phyloP scores from a whole-genome alignment of 1,140 invertebrate species.

The Belonocnema kinseyi region DNA sequence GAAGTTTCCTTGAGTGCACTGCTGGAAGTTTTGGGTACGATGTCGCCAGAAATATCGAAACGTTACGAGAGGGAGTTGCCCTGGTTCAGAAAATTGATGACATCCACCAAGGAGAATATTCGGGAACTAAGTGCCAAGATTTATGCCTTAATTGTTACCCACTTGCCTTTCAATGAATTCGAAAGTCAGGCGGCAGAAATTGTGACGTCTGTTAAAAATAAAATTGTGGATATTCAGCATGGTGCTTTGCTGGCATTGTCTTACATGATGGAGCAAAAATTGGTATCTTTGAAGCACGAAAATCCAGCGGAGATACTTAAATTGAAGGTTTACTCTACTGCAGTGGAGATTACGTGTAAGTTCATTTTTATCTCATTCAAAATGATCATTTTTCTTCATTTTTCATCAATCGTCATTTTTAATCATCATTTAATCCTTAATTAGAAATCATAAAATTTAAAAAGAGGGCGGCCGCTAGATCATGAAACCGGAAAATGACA shows the following conservation, averaged over 20 bases:
- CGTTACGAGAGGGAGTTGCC: constrained; percentile 78
- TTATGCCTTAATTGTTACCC: constrained; percentile 81
- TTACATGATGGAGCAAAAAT: constrained; percentile 81
- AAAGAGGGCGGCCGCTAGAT: no score
- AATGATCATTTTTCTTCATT: constrained; percentile 32
- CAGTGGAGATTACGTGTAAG: constrained; percentile 77
- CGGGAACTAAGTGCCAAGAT: constrained; percentile 82
- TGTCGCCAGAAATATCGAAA: constrained; percentile 78
- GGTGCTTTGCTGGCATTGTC: constrained; percentile 83
- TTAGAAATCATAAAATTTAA: no score
- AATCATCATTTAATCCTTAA: no score
- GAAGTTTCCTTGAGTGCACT: constrained; percentile 82
- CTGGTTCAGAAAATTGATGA: constrained; percentile 81
- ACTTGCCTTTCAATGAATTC: constrained; percentile 75
- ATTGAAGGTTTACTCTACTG: constrained; percentile 77
- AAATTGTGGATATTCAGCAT: constrained; percentile 84
- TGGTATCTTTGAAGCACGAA: constrained; percentile 72
- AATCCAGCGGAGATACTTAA: constrained; percentile 61
- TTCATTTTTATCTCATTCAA: not conserved
- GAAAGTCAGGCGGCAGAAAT: constrained; percentile 77
- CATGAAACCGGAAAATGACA: no score
- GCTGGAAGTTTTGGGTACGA: constrained; percentile 84
- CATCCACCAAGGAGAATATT: constrained; percentile 85
- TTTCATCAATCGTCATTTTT: no score
- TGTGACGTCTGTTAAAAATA: constrained; percentile 74